phyloP scores from a whole-genome alignment of 2,113 vertebrate genomes.

The Clupea harengus region DNA sequence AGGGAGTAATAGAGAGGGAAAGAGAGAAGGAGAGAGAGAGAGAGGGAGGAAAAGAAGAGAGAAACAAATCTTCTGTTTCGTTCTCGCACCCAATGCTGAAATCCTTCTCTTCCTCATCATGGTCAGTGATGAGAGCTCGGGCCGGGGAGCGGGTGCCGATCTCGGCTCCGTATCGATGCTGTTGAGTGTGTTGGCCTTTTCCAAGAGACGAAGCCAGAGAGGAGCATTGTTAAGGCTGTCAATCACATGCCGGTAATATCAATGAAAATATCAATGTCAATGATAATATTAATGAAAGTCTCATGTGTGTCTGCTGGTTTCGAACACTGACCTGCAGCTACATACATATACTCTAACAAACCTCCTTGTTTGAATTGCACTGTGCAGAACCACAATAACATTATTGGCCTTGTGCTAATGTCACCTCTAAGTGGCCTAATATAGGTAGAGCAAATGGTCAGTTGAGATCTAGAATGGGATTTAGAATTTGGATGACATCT shows the following conservation, averaged over 20 bases:
- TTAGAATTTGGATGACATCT: background rate
- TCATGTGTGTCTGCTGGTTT: background rate
- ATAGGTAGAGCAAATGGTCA: background rate
- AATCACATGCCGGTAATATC: constrained; percentile 21
- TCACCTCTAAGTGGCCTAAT: no score
- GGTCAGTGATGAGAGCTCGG: background rate
- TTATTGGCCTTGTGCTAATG: no score
- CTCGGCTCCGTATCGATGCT: constrained; percentile 46
- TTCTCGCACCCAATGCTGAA: constrained; percentile 15
- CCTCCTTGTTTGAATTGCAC: no score
- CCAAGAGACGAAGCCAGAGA: constrained; percentile 42
- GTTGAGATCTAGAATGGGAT: background rate
- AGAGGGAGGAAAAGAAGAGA: background rate
- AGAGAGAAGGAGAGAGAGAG: background rate
- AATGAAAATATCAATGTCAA: no score
- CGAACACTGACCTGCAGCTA: background rate
- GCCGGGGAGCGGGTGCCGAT: constrained; percentile 11
- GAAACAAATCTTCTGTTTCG: background rate
- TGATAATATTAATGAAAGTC: background rate
- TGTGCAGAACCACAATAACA: no score
- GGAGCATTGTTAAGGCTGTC: constrained; percentile 48
- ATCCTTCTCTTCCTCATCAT: background rate
- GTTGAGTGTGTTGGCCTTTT: constrained; percentile 45
- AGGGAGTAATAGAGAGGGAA: background rate
- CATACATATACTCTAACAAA: no score